Conservation (phyloP, 23 tunicate species). For the Clavelina lepadiformis region DNA sequence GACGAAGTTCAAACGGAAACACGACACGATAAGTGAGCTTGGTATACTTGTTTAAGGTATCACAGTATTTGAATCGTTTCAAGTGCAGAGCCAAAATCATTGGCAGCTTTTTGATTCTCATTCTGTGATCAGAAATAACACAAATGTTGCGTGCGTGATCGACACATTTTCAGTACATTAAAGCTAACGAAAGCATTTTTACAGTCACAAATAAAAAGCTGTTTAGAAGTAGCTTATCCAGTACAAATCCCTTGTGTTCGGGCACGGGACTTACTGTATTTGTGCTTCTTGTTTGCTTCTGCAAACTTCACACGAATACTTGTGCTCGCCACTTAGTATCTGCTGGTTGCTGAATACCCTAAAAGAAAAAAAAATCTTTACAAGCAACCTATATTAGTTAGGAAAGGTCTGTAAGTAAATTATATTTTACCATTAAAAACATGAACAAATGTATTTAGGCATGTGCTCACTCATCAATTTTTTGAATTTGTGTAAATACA, state of each 20-base stretch:
- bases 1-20: conserved; percentile 80
- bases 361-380: neutral
- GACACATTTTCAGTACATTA: neutral
- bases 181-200: neutral
- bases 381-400: too few species aligned
- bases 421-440: too few species aligned
- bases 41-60: conserved; percentile 76
- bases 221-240: neutral
- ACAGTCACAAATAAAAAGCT: neutral
- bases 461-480: too few species aligned
- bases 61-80: conserved; percentile 91
- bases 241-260: neutral
- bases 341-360: conserved; percentile 93
- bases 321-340: conserved; percentile 91
- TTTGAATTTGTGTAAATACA: too few species aligned
- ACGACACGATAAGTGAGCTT: conserved; percentile 87
- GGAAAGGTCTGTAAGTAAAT: too few species aligned
- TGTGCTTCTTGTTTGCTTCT: conserved; percentile 94
- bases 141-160: neutral
- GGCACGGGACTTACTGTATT: conserved; percentile 59
- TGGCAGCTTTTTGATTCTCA: conserved; percentile 90
- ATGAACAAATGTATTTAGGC: too few species aligned
- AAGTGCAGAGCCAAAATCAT: conserved; percentile 85
- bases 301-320: conserved; percentile 98
- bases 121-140: conserved; percentile 20